Conservation (phyloP, 2,888 invertebrate species). For the Tinea trinotella region DNA sequence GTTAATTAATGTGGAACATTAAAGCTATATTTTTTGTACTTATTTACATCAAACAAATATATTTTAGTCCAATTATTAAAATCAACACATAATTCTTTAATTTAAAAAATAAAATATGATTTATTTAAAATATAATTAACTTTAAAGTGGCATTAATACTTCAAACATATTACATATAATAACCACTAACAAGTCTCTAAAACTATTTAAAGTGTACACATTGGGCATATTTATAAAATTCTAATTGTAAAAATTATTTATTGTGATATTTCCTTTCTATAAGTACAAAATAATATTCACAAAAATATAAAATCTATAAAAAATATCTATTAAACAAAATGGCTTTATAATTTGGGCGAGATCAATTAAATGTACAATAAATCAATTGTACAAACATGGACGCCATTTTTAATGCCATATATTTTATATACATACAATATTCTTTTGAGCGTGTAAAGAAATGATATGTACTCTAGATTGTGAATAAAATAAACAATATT, state of each 20-base stretch:
- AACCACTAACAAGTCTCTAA: too few species aligned
- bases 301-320: not conserved
- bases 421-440: not conserved
- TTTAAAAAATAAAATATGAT: too few species aligned
- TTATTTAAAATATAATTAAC: too few species aligned
- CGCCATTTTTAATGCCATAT: not conserved
- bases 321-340: not conserved
- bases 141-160: too few species aligned
- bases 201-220: too few species aligned
- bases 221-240: not conserved
- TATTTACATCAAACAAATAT: not conserved
- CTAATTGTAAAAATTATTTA: not conserved
- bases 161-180: too few species aligned
- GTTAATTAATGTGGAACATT: constrained; percentile 2
- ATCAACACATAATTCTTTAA: not conserved
- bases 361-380: not conserved
- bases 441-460: constrained; percentile 41
- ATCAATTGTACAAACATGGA: not conserved
- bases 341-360: not conserved
- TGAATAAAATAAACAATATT: not conserved
- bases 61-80: not conserved
- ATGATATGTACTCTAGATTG: constrained; percentile 46
- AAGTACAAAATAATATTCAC: not conserved
- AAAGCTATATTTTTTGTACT: constrained; percentile 1
- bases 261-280: too few species aligned